Conservation (phyloP, 1,140 invertebrate species). For the Stenopsyche tienmushanensis region DNA sequence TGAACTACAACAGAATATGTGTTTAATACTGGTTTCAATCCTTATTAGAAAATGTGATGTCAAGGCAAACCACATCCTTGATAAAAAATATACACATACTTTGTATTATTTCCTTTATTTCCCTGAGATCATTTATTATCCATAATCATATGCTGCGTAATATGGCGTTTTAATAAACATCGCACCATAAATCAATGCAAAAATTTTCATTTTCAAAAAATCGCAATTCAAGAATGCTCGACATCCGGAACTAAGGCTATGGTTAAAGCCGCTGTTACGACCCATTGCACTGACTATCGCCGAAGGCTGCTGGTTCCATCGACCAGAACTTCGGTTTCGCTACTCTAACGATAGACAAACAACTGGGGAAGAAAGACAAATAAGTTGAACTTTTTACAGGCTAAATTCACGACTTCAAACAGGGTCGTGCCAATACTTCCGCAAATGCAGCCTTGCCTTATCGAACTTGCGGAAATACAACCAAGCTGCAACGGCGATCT, state of each 20-base stretch:
- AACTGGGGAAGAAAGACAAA: background rate
- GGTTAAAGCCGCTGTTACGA: constrained; percentile 5
- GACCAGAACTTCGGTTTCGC: background rate
- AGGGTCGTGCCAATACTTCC: background rate
- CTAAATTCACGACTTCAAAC: background rate
- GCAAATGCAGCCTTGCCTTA: background rate
- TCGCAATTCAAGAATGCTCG: no score
- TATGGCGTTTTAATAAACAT: no score
- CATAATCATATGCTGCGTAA: no score
- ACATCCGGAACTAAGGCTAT: constrained; percentile 7
- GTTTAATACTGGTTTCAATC: no score
- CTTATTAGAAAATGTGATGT: no score
- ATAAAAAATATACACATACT: no score
- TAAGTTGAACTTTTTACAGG: background rate
- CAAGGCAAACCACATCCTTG: no score
- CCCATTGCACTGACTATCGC: constrained; percentile 14
- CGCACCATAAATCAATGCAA: no score
- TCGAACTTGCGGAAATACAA: background rate
- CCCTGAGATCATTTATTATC: no score
- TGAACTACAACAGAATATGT: no score
- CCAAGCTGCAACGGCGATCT: background rate
- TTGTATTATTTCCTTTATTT: no score
- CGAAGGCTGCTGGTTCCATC: constrained; percentile 11
- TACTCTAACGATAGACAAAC: background rate
- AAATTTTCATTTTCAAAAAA: no score